A percentile compares a stretch with the other conserved stretches of the same genome.
phyloP scores from a whole-genome alignment of 1,140 invertebrate species.

The Drosophila suzukii region DNA sequence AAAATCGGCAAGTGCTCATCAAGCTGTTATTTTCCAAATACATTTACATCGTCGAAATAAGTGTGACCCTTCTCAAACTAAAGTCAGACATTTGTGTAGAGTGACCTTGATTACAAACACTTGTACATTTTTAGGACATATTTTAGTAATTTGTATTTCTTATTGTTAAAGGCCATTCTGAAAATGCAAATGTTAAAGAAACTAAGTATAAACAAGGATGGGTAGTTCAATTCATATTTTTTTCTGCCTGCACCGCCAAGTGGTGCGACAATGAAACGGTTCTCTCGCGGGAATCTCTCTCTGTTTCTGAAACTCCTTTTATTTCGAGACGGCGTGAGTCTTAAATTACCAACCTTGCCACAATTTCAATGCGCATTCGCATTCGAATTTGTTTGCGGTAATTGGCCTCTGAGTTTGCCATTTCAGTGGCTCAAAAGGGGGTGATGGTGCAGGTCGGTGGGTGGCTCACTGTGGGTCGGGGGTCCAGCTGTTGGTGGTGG shows the following conservation, averaged over 20 bases:
- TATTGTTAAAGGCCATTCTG: no score
- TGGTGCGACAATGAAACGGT: slow-evolving; percentile 59
- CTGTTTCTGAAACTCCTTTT: slow-evolving; percentile 20
- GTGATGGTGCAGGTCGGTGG: slow-evolving; percentile 1
- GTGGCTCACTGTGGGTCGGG: slow-evolving; percentile 21
- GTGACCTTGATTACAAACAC: neutral
- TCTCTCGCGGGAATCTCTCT: slow-evolving; percentile 36
- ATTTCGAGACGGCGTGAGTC: slow-evolving; percentile 68
- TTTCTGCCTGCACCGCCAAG: slow-evolving; percentile 9
- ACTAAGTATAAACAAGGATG: neutral
- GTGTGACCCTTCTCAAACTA: neutral
- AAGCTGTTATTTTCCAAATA: neutral
- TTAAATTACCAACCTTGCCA: slow-evolving; percentile 84
- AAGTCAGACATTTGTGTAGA: no score
- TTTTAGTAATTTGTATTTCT: neutral
- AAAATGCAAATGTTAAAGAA: neutral
- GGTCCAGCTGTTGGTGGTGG: slow-evolving; percentile 45
- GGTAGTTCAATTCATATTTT: neutral
- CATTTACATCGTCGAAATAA: no score
- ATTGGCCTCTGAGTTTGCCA: slow-evolving; percentile 69
- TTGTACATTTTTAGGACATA: neutral
- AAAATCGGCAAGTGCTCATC: neutral
- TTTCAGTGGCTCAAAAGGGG: slow-evolving; percentile 18
- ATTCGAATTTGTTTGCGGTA: slow-evolving; percentile 83
- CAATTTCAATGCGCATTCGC: slow-evolving; percentile 82